Evolutionary conservation across 2,113 vertebrate species (phyloP).

Genomic region (Genyomyrus donnyi): DNA sequence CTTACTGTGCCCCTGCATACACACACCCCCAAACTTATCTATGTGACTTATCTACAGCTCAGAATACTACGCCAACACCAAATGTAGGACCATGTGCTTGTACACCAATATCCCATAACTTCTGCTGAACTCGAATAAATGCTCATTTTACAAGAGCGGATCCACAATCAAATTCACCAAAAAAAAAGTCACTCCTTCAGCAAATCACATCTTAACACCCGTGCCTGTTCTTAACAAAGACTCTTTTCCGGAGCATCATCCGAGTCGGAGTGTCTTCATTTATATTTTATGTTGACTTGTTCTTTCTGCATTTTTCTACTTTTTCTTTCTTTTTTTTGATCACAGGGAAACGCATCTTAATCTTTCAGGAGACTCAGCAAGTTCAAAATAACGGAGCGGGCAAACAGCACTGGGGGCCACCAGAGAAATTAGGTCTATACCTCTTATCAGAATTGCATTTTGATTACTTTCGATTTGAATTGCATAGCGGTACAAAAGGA

Average conservation of each 20-base stretch:
- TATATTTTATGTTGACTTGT: slow-evolving; percentile 66
- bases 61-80: background rate
- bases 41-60: background rate
- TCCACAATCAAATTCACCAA: background rate
- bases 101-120: slow-evolving; percentile 30
- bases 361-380: slow-evolving; percentile 56
- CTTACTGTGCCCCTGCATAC: background rate
- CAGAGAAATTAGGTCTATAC: slow-evolving; percentile 17
- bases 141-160: slow-evolving; percentile 21
- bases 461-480: slow-evolving; percentile 17
- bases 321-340: slow-evolving; percentile 59
- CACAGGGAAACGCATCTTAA: slow-evolving; percentile 56
- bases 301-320: slow-evolving; percentile 57
- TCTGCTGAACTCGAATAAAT: slow-evolving; percentile 35
- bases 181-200: slow-evolving; percentile 54
- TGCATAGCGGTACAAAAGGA: slow-evolving; percentile 15
- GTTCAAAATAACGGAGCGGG: slow-evolving; percentile 24
- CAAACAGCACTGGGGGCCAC: background rate
- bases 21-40: background rate
- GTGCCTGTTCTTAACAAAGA: slow-evolving; percentile 63
- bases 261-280: slow-evolving; percentile 64
- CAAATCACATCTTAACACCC: slow-evolving; percentile 61
- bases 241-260: slow-evolving; percentile 63
- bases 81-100: slow-evolving; percentile 28
- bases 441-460: slow-evolving; percentile 19